These are phyloP conservation scores for Pygocentrus nattereri DNA, from an alignment of 2,797 vertebrate genomes.

Conservation along the genomic window DNA sequence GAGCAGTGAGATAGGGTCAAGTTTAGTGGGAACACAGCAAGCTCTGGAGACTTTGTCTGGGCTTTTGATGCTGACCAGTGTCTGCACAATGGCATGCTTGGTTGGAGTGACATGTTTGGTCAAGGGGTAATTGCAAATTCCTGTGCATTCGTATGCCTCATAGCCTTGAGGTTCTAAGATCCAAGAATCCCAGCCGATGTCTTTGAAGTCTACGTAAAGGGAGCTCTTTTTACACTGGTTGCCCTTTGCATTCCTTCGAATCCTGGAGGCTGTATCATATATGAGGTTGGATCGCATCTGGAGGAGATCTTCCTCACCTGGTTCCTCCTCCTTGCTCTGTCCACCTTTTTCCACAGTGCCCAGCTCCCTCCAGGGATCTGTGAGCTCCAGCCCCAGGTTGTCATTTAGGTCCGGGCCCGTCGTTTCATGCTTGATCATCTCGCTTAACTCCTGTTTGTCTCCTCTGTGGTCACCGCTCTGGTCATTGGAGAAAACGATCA, in stretches of 20 bases:
- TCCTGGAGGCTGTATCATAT: conserved; percentile 91
- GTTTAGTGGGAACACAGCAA: conserved; percentile 96
- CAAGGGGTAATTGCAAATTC: conserved; percentile 90
- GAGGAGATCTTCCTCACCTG: conserved; percentile 89
- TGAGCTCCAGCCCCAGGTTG: conserved; percentile 70
- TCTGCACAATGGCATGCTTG: conserved; percentile 97
- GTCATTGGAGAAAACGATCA: conserved; percentile 96
- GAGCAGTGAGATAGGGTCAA: conserved; percentile 96
- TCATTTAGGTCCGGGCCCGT: conserved; percentile 75
- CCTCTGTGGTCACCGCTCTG: conserved; percentile 89
- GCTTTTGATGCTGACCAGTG: conserved; percentile 90
- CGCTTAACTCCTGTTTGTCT: conserved; percentile 88
- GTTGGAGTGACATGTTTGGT: conserved; percentile 95
- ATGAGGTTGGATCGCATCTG: conserved; percentile 97
- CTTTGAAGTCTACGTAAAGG: conserved; percentile 95
- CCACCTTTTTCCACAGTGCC: conserved; percentile 55
- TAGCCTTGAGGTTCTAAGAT: conserved; percentile 93
- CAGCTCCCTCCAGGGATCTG: conserved; percentile 71
- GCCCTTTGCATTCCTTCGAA: conserved; percentile 93
- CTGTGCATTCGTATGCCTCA: conserved; percentile 93
- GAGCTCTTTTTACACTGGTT: conserved; percentile 94
- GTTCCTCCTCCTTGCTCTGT: conserved; percentile 71
- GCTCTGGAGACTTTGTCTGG: conserved; percentile 91
- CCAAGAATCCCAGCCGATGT: conserved; percentile 99
- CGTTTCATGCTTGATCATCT: conserved; percentile 94